A percentile compares a stretch with the other conserved stretches of the same genome.
These are phyloP conservation scores for Netelia inedita DNA, from an alignment of 2,888 invertebrate species.

Conservation along the genomic window DNA sequence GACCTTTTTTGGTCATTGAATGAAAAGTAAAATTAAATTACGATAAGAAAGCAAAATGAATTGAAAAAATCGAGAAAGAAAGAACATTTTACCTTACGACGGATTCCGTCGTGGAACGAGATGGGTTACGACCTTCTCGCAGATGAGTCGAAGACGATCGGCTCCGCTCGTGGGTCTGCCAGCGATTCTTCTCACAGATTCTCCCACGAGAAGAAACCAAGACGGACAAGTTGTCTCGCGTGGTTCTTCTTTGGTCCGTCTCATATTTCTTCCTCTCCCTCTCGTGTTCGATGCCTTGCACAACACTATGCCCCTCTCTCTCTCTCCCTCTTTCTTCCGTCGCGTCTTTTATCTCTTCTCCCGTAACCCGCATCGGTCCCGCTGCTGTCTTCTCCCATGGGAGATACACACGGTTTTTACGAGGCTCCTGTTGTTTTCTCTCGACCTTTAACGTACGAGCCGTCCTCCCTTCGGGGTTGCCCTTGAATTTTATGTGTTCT, in stretches of 20 bases:
- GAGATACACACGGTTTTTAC: slow-evolving; percentile 50
- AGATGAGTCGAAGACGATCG: slow-evolving; percentile 71
- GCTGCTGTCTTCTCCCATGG: slow-evolving; percentile 26
- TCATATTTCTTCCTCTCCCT: slow-evolving; percentile 60
- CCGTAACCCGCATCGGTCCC: not conserved
- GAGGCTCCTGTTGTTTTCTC: slow-evolving; percentile 62
- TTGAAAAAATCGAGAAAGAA: not conserved
- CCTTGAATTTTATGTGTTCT: slow-evolving; percentile 77
- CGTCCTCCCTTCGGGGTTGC: slow-evolving; percentile 76
- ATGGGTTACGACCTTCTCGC: slow-evolving; percentile 53
- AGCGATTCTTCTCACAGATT: not conserved
- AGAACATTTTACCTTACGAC: not conserved
- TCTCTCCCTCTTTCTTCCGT: not conserved
- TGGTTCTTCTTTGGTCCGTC: slow-evolving; percentile 66
- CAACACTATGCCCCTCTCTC: not conserved
- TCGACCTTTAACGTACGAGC: slow-evolving; percentile 64
- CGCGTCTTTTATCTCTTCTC: slow-evolving; percentile 25
- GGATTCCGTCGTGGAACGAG: slow-evolving; percentile 5
- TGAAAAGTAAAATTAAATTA: slow-evolving; percentile 10
- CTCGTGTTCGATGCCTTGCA: slow-evolving; percentile 29
- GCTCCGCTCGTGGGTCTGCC: slow-evolving; percentile 69
- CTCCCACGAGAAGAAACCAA: slow-evolving; percentile 41
- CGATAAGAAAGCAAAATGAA: slow-evolving; percentile 8
- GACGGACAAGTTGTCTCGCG: slow-evolving; percentile 52
- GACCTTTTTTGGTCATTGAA: slow-evolving; percentile 1